Percentiles rank a stretch among this genome's conserved stretches.
These are phyloP conservation scores for Pygoscelis adeliae DNA, from an alignment of 2,113 vertebrate genomes.

Conservation along the genomic window DNA sequence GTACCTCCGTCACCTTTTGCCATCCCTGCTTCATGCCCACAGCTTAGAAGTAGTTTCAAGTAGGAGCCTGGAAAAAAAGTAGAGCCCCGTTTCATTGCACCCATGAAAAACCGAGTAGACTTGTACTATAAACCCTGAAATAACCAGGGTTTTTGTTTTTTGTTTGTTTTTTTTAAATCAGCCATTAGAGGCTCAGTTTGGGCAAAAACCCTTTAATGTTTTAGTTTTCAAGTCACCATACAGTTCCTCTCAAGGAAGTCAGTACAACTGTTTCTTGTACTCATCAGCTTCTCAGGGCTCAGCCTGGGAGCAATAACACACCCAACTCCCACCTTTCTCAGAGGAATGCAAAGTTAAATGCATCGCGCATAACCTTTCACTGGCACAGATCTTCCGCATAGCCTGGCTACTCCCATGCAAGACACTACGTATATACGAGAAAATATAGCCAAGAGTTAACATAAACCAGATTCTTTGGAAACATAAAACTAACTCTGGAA, in stretches of 20 bases:
- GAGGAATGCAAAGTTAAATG: rapidly evolving
- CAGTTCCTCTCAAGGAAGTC: neutral
- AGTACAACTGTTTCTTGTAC: neutral
- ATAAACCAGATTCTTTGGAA: neutral
- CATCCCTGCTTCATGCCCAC: rapidly evolving
- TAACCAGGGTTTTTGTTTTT: neutral
- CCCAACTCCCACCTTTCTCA: neutral
- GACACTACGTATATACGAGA: rapidly evolving
- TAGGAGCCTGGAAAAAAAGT: neutral
- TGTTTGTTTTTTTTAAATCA: neutral
- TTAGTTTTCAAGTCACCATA: neutral
- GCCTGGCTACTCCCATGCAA: neutral
- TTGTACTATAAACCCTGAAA: neutral
- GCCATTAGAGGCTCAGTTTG: neutral
- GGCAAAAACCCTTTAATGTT: neutral
- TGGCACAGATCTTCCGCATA: neutral
- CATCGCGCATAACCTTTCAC: rapidly evolving
- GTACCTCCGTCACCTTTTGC: neutral
- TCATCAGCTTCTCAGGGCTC: neutral
- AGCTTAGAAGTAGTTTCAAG: neutral
- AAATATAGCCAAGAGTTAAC: neutral
- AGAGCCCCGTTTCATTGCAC: neutral
- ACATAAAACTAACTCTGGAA: neutral
- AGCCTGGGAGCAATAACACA: neutral
- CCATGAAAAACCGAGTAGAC: neutral